phyloP scores from a whole-genome alignment of 2,797 vertebrate species.

The Crenichthys baileyi region DNA sequence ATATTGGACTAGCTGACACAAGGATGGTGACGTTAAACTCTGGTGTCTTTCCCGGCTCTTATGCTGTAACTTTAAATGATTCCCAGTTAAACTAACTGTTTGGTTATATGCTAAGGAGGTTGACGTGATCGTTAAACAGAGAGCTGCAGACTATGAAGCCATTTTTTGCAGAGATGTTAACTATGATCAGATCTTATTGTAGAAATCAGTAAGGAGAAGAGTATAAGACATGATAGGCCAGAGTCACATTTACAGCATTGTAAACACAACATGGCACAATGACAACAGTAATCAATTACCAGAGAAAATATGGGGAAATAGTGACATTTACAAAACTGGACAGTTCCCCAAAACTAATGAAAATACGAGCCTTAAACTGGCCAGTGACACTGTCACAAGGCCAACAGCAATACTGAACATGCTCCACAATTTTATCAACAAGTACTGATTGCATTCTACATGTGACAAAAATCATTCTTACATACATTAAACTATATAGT shows the following conservation, averaged over 20 bases:
- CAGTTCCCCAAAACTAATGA: background rate
- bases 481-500: no score
- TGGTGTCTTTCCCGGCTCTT: constrained; percentile 61
- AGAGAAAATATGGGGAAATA: no score
- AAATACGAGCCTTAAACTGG: background rate
- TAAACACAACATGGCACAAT: background rate
- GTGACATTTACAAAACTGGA: no score
- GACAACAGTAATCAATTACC: no score
- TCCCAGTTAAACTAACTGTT: constrained; percentile 76
- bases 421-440: background rate
- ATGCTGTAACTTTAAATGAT: constrained; percentile 72
- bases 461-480: background rate
- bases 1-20: constrained; percentile 76
- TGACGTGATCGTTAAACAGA: background rate
- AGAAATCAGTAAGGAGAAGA: background rate
- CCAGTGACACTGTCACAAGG: background rate
- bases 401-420: background rate
- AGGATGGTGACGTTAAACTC: constrained; percentile 73
- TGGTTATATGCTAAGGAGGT: constrained; percentile 52
- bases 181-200: no score
- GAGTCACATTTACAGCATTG: background rate
- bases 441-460: background rate
- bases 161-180: background rate
- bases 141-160: background rate
- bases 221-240: background rate